These are phyloP conservation scores for Drepanosiphum platanoidis DNA, from an alignment of 2,888 invertebrate species.

Conservation along the genomic window DNA sequence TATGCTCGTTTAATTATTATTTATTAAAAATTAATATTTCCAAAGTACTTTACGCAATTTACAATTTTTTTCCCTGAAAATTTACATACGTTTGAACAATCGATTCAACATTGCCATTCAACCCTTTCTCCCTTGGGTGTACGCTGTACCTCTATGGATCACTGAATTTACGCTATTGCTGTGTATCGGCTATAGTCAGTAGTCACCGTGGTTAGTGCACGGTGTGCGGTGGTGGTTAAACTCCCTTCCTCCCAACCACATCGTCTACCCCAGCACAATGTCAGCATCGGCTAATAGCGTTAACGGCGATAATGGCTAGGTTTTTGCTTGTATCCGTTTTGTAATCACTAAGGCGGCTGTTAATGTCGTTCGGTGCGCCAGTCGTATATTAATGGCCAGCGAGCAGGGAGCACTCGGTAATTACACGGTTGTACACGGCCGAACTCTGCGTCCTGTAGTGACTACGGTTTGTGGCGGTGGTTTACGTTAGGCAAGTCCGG, in stretches of 20 bases:
- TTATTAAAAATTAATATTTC: not conserved
- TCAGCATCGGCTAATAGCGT: conserved; percentile 52
- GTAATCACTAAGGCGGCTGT: conserved; percentile 57
- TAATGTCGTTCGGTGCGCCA: conserved; percentile 54
- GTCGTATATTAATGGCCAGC: conserved; percentile 50
- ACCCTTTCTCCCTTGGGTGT: conserved; percentile 19
- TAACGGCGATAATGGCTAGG: conserved; percentile 58
- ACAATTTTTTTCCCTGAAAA: conserved; percentile 3
- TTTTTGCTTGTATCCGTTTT: conserved; percentile 61
- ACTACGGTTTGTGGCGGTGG: not conserved
- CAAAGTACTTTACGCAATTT: not conserved
- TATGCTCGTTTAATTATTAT: not conserved
- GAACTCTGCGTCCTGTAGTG: not conserved
- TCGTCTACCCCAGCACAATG: not conserved
- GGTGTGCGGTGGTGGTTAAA: not conserved
- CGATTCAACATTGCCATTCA: conserved; percentile 23
- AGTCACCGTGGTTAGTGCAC: not conserved
- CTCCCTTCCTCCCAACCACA: not conserved
- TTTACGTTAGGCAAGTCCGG: conserved; percentile 17
- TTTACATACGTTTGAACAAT: conserved; percentile 15
- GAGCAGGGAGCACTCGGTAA: conserved; percentile 37
- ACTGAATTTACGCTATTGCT: not conserved
- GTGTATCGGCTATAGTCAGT: no score
- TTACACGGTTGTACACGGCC: conserved; percentile 52
- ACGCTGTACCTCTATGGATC: not conserved